These are phyloP conservation scores for Melanerpes formicivorus DNA, from an alignment of 2,113 vertebrate species.

Conservation along the genomic window DNA sequence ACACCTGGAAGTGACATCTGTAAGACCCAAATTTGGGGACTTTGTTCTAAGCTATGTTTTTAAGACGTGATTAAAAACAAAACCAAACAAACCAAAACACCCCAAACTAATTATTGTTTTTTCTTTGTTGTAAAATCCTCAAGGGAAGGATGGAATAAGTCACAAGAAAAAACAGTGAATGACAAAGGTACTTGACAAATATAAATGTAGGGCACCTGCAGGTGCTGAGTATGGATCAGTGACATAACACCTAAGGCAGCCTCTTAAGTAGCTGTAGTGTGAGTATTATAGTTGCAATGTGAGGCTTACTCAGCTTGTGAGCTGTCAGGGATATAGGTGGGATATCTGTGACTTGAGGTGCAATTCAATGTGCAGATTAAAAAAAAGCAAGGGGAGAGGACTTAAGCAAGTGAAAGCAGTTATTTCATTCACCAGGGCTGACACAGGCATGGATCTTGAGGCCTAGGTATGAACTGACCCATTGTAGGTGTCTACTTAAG, in stretches of 20 bases:
- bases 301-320: background rate
- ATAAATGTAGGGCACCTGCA: background rate
- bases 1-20: background rate
- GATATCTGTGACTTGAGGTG: background rate
- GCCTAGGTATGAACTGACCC: background rate
- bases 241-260: background rate
- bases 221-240: background rate
- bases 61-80: background rate
- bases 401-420: background rate
- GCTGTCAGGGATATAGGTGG: background rate
- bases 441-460: background rate
- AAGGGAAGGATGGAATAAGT: background rate
- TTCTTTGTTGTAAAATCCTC: background rate
- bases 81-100: too few species aligned
- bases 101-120: background rate
- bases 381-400: background rate
- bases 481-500: background rate
- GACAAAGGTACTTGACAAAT: background rate
- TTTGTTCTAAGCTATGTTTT: background rate
- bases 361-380: background rate
- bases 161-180: background rate
- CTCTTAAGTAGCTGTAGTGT: background rate
- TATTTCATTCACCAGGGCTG: background rate
- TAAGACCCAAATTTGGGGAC: background rate
- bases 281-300: background rate